Evolutionary conservation across 2,797 vertebrate genomes (phyloP).

Genomic region (Sylvia borin): DNA sequence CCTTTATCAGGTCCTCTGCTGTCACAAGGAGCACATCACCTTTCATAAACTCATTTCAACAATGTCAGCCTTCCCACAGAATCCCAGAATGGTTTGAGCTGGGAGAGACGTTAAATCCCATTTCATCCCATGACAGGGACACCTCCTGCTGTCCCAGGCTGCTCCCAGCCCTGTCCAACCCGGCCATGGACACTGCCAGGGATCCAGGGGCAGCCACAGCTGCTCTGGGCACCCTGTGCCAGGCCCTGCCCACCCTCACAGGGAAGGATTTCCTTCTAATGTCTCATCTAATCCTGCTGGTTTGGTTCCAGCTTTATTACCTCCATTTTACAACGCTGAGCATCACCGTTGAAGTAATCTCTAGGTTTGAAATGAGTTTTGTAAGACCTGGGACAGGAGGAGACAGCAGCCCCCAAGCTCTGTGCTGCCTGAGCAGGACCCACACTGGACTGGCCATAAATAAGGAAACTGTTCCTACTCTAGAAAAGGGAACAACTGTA

Average conservation of each 20-base stretch:
- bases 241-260: accelerated
- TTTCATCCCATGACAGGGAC: neutral
- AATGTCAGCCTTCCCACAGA: neutral
- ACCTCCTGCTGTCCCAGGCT: accelerated
- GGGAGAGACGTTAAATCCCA: neutral
- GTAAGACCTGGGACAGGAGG: neutral
- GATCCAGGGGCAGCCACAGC: neutral
- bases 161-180: accelerated
- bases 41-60: neutral
- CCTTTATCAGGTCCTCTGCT: neutral
- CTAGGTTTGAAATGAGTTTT: neutral
- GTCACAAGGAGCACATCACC: neutral
- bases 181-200: neutral
- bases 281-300: neutral
- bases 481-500: neutral
- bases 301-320: neutral
- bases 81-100: too few species aligned
- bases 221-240: neutral
- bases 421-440: neutral
- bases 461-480: neutral
- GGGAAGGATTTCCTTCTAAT: neutral
- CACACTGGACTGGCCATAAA: neutral
- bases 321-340: neutral
- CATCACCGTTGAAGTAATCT: neutral
- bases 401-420: too few species aligned